phyloP scores from a whole-genome alignment of 2,888 invertebrate genomes.

The Sepioteuthis lessoniana region DNA sequence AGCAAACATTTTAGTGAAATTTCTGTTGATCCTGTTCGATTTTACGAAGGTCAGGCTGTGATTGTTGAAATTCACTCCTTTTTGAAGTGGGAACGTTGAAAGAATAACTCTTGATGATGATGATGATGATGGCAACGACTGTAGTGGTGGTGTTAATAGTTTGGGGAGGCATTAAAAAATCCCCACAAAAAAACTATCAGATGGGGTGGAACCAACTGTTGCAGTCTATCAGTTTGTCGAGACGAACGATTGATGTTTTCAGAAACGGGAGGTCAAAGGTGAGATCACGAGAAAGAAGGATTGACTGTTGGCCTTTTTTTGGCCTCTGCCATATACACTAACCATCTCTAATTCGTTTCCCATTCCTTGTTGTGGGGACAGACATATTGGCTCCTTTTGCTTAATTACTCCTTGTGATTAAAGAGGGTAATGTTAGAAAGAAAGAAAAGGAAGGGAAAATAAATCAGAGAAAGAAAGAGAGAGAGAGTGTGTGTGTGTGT shows the following conservation, averaged over 20 bases:
- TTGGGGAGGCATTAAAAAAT: not conserved
- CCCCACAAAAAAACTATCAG: not conserved
- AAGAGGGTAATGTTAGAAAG: too few relatives aligned
- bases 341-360: not conserved
- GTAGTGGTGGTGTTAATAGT: not conserved
- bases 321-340: not conserved
- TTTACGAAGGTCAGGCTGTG: too few relatives aligned
- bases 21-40: too few relatives aligned
- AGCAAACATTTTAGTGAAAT: too few relatives aligned
- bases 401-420: not conserved
- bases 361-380: not conserved
- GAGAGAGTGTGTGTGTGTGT: not conserved
- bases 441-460: too few relatives aligned
- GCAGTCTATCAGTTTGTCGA: not conserved
- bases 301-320: not conserved
- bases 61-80: too few relatives aligned
- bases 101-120: too few relatives aligned
- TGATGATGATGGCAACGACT: not conserved
- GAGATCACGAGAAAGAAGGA: not conserved
- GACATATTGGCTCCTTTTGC: not conserved
- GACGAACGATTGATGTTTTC: not conserved
- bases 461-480: too few relatives aligned
- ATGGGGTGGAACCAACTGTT: not conserved
- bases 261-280: not conserved
- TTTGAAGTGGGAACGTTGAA: too few relatives aligned